Conservation (phyloP, 2,888 invertebrate genomes). For the Lasiommata megera region DNA sequence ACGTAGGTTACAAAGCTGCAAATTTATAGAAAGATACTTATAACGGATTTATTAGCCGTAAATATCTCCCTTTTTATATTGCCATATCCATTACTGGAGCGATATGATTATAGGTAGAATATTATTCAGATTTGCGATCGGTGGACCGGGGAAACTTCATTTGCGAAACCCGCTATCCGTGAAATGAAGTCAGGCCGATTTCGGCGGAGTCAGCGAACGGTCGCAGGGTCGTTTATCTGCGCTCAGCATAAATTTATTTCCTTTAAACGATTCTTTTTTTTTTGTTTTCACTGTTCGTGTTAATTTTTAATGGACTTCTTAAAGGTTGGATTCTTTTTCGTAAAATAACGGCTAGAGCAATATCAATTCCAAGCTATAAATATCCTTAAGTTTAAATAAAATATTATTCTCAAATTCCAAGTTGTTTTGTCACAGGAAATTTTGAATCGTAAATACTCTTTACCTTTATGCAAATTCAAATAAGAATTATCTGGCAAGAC, state of each 20-base stretch:
- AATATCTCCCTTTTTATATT: conserved; percentile 17
- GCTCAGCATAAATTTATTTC: conserved; percentile 29
- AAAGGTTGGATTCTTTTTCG: too few relatives aligned
- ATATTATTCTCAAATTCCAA: too few relatives aligned
- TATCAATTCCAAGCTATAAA: too few relatives aligned
- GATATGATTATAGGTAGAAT: conserved; percentile 23
- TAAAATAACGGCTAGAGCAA: too few relatives aligned
- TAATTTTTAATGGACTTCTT: not conserved
- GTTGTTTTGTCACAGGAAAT: too few relatives aligned
- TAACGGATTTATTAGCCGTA: not conserved
- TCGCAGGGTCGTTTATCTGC: conserved; percentile 21
- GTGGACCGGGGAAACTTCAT: conserved; percentile 78
- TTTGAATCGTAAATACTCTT: too few relatives aligned
- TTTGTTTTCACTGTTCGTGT: not conserved
- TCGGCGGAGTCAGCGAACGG: conserved; percentile 43
- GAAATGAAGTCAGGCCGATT: conserved; percentile 76
- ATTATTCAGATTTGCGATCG: conserved; percentile 47
- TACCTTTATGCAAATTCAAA: too few relatives aligned
- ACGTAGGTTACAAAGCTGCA: too few relatives aligned
- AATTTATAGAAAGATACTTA: not conserved
- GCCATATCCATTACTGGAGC: conserved; percentile 44
- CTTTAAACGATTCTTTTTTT: conserved; percentile 23
- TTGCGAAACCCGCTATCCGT: conserved; percentile 77
- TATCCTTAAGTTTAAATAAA: too few relatives aligned
- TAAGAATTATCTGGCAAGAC: too few relatives aligned